These are phyloP conservation scores for Balanococcus diminutus DNA, from an alignment of 2,888 invertebrate species.

Conservation along the genomic window DNA sequence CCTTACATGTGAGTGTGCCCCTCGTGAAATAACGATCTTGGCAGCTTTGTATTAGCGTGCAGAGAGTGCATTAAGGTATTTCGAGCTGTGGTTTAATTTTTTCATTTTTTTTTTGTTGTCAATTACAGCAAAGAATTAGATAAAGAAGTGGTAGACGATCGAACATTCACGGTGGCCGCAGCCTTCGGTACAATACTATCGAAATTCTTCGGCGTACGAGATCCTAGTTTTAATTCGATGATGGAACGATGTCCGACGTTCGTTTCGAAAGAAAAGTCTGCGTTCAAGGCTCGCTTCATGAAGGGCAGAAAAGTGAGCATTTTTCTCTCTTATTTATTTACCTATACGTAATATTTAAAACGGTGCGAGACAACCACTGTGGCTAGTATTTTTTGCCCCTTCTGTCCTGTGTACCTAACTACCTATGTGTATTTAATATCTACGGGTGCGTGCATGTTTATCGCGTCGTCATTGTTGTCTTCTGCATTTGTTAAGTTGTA, in stretches of 20 bases:
- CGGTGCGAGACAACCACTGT: background rate
- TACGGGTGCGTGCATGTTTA: background rate
- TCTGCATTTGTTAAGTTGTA: background rate
- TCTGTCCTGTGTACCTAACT: background rate
- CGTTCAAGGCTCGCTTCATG: slow-evolving; percentile 68
- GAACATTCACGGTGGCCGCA: slow-evolving; percentile 74
- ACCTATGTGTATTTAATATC: background rate
- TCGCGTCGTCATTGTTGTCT: background rate
- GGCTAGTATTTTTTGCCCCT: background rate
- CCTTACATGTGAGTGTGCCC: slow-evolving; percentile 67
- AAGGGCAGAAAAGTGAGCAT: slow-evolving; percentile 70
- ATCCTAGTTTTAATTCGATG: slow-evolving; percentile 65
- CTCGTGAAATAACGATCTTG: no score
- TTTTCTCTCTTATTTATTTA: background rate
- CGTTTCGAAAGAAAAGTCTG: slow-evolving; percentile 81
- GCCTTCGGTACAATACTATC: slow-evolving; percentile 81
- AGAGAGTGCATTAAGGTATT: background rate
- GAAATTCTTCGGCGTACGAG: slow-evolving; percentile 75
- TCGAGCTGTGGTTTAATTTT: background rate
- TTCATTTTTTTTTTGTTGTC: slow-evolving; percentile 53
- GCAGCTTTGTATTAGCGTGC: no score
- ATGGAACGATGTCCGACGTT: slow-evolving; percentile 82
- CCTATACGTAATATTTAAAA: background rate
- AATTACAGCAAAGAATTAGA: slow-evolving; percentile 69
- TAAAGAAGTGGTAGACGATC: slow-evolving; percentile 67